These are phyloP conservation scores for Oxyura jamaicensis DNA, from an alignment of 2,113 vertebrate genomes.

Conservation along the genomic window DNA sequence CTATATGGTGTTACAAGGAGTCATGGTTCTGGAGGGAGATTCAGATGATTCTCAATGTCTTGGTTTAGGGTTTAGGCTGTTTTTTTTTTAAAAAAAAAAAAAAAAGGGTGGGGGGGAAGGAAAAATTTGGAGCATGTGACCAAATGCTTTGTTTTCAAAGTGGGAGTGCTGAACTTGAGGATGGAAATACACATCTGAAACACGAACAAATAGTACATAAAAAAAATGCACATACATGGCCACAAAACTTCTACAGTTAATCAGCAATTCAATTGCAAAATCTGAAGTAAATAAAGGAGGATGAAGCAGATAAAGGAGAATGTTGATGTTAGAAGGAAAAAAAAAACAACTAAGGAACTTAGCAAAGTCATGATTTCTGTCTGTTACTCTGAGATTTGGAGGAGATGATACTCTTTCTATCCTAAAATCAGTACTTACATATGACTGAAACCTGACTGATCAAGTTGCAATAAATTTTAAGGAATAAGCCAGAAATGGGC, in stretches of 20 bases:
- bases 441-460: background rate
- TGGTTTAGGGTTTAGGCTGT: no score
- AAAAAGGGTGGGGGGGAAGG: background rate
- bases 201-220: background rate
- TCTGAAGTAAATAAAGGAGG: background rate
- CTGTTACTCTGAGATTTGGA: background rate
- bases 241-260: background rate
- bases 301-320: background rate
- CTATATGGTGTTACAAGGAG: background rate
- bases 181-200: background rate
- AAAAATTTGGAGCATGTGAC: background rate
- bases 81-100: background rate
- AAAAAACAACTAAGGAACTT: background rate
- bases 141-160: background rate
- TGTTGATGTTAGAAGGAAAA: background rate
- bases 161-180: background rate
- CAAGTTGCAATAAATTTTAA: background rate
- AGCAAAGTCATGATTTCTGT: rapidly evolving
- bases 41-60: background rate
- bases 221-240: background rate
- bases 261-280: background rate
- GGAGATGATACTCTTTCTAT: background rate
- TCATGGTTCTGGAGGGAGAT: background rate
- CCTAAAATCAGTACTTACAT: background rate
- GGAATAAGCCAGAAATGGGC: background rate